A percentile compares a stretch with the other conserved stretches of the same genome.
Conservation (phyloP, 1,140 invertebrate genomes). For the Stenopsyche tienmushanensis region DNA sequence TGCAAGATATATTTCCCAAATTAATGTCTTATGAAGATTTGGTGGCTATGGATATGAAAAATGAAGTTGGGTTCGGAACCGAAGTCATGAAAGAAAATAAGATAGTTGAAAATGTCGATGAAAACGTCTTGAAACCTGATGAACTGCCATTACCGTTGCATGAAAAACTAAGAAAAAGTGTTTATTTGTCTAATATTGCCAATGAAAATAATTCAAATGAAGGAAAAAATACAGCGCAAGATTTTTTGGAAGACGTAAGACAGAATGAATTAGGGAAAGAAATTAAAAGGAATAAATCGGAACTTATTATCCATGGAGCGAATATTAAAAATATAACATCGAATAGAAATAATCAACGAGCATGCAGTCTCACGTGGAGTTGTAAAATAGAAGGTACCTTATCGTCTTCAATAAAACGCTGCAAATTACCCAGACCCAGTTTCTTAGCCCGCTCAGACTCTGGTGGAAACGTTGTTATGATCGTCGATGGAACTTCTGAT, state of each 20-base stretch:
- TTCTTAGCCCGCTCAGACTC: constrained; percentile 49
- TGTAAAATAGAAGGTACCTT: constrained; percentile 63
- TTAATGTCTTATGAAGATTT: constrained; percentile 63
- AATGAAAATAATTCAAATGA: constrained; percentile 53
- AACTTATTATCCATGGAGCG: constrained; percentile 58
- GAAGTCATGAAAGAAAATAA: constrained; percentile 53
- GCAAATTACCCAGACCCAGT: constrained; percentile 58
- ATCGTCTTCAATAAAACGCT: constrained; percentile 63
- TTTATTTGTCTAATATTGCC: constrained; percentile 32
- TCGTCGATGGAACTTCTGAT: constrained; percentile 36
- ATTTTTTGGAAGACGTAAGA: constrained; percentile 65
- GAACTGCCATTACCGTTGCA: constrained; percentile 16
- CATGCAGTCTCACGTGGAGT: constrained; percentile 68
- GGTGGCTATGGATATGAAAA: constrained; percentile 60
- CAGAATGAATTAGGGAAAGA: constrained; percentile 56
- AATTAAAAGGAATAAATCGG: constrained; percentile 63
- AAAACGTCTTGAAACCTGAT: constrained; percentile 34
- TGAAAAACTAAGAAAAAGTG: constrained; percentile 32
- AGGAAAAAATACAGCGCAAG: constrained; percentile 54
- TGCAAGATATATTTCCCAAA: constrained; percentile 75
- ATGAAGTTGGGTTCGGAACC: constrained; percentile 55
- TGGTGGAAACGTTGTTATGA: constrained; percentile 46
- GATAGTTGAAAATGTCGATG: constrained; percentile 51
- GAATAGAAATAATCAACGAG: constrained; percentile 59
- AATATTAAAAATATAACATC: constrained; percentile 54